Percentiles rank a stretch among this genome's conserved stretches.
Conservation (phyloP, 2,888 invertebrate genomes). For the Xylota segnis region DNA sequence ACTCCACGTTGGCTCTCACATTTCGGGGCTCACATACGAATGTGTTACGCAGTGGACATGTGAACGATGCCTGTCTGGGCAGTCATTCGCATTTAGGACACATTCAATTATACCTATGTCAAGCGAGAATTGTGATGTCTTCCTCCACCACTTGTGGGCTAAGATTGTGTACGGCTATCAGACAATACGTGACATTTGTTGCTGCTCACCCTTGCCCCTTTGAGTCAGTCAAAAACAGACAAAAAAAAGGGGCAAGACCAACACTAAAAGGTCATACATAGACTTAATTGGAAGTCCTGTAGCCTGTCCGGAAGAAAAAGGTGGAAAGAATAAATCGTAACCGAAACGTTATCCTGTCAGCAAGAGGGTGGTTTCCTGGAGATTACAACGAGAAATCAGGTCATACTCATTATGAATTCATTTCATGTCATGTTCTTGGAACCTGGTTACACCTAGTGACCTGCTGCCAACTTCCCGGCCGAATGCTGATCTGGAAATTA, state of each 20-base stretch:
- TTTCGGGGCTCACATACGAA: conserved; percentile 45
- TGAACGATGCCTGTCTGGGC: conserved; percentile 70
- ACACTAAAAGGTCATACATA: neutral
- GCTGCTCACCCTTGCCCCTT: too few relatives aligned
- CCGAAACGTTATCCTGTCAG: conserved; percentile 66
- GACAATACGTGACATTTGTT: conserved; percentile 67
- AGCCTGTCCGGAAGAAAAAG: neutral
- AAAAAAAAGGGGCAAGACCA: conserved; percentile 15
- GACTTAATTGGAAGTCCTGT: conserved; percentile 60
- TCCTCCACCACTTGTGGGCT: conserved; percentile 9
- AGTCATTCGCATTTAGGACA: conserved; percentile 70
- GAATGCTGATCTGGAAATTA: conserved; percentile 68
- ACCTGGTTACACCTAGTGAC: conserved; percentile 54
- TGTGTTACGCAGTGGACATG: conserved; percentile 58
- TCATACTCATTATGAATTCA: conserved; percentile 75
- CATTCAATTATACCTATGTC: conserved; percentile 70
- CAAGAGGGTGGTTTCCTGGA: conserved; percentile 58
- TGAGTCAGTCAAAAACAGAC: neutral
- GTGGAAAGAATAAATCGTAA: conserved; percentile 46
- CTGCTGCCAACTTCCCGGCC: conserved; percentile 26
- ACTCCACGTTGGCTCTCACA: conserved; percentile 20
- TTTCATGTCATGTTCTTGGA: conserved; percentile 70
- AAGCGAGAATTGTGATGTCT: conserved; percentile 52
- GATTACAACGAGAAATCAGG: conserved; percentile 71
- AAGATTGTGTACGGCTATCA: conserved; percentile 28